These are phyloP conservation scores for Orthonychiurus folsomi DNA, from an alignment of 2,888 invertebrate genomes.

Conservation along the genomic window DNA sequence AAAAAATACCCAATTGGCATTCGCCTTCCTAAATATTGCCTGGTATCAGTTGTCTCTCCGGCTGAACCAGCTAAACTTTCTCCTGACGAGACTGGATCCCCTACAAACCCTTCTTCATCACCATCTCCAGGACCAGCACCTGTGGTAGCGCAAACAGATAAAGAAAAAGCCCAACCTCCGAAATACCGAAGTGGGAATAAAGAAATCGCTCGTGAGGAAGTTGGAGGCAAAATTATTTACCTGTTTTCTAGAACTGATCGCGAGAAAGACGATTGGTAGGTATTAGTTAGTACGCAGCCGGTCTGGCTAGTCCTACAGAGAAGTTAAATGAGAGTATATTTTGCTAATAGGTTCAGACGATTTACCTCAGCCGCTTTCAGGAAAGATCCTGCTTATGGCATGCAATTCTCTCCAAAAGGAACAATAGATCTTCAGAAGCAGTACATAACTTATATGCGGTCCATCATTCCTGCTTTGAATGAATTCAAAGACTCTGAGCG, in stretches of 20 bases:
- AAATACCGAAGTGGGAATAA: slow-evolving; percentile 12
- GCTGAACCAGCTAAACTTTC: slow-evolving; percentile 46
- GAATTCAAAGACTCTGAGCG: not conserved
- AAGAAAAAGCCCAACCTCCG: not conserved
- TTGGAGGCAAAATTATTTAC: slow-evolving; percentile 22
- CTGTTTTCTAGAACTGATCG: slow-evolving; percentile 54
- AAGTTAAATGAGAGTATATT: no score
- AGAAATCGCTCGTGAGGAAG: slow-evolving; percentile 23
- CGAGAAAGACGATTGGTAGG: slow-evolving; percentile 84
- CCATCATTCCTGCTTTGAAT: slow-evolving; percentile 13
- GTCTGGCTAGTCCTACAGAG: not conserved
- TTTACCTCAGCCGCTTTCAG: slow-evolving; percentile 28
- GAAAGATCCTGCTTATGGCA: not conserved
- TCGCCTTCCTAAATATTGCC: slow-evolving; percentile 44
- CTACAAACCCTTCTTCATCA: not conserved
- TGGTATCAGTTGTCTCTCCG: slow-evolving; percentile 41
- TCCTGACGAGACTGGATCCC: slow-evolving; percentile 43
- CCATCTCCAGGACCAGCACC: not conserved
- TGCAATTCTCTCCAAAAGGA: not conserved
- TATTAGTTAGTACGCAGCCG: slow-evolving; percentile 11
- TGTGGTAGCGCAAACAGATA: not conserved
- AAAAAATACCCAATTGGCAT: slow-evolving; percentile 88
- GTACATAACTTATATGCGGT: slow-evolving; percentile 18
- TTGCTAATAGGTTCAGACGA: slow-evolving; percentile 32
- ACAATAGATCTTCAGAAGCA: not conserved